A percentile compares a stretch with the other conserved stretches of the same genome.
These are phyloP conservation scores for Orthonyx spaldingii DNA, from an alignment of 2,113 vertebrate genomes.

Conservation along the genomic window DNA sequence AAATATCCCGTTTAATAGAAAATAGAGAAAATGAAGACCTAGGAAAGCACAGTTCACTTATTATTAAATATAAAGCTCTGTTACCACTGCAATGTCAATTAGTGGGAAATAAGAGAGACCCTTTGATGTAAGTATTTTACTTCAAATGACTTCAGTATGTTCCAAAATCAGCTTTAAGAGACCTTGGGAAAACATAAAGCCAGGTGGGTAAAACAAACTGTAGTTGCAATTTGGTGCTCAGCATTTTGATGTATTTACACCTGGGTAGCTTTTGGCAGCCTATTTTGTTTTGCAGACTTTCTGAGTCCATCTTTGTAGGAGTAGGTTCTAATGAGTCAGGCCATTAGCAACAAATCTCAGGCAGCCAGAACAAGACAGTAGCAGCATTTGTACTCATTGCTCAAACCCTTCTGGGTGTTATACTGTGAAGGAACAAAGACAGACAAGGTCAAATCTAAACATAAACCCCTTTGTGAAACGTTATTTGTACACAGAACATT, in stretches of 20 bases:
- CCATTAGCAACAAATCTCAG: constrained; percentile 10
- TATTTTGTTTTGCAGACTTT: not conserved
- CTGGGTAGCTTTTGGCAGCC: not conserved
- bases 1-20: not conserved
- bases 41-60: not conserved
- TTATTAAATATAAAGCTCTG: not conserved
- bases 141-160: not conserved
- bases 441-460: constrained; percentile 11
- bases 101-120: not conserved
- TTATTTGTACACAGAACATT: not conserved
- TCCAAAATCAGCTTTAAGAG: not conserved
- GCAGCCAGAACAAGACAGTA: not conserved
- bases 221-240: not conserved
- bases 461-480: not conserved
- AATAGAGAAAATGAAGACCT: not conserved
- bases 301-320: not conserved
- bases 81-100: not conserved
- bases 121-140: not conserved
- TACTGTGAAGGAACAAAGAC: not conserved
- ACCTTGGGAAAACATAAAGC: not conserved
- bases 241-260: constrained; percentile 4
- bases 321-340: not conserved
- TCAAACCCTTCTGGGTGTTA: not conserved
- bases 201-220: not conserved
- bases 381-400: not conserved